Conservation (phyloP, 2,113 vertebrate species). For the Trogon melanurus region DNA sequence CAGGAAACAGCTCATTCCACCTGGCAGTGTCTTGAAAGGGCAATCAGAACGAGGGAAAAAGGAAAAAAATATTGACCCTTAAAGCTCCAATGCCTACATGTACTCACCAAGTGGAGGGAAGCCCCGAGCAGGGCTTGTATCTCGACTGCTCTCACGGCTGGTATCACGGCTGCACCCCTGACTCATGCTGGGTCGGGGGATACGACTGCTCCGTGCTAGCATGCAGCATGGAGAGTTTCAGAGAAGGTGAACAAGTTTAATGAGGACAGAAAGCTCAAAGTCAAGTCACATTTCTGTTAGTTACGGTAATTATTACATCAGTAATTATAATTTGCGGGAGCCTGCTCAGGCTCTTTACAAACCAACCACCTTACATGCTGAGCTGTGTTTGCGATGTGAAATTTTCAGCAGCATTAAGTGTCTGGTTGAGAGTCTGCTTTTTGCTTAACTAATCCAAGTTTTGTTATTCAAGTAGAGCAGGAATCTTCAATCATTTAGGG, state of each 20-base stretch:
- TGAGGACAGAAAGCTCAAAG: conserved; percentile 86
- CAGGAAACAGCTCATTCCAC: conserved; percentile 69
- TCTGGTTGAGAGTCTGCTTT: conserved; percentile 14
- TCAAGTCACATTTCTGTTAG: conserved; percentile 79
- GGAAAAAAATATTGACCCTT: conserved; percentile 50
- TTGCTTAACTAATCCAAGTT: conserved; percentile 36
- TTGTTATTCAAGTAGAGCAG: conserved; percentile 46
- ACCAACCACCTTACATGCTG: conserved; percentile 17
- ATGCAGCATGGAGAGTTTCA: conserved; percentile 95
- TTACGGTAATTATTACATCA: conserved; percentile 74
- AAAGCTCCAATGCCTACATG: conserved; percentile 70
- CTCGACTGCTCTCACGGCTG: conserved; percentile 99
- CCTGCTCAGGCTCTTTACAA: conserved; percentile 24
- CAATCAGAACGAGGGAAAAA: conserved; percentile 41
- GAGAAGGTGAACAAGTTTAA: conserved; percentile 95
- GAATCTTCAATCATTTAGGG: conserved; percentile 36
- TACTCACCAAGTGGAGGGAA: conserved; percentile 98
- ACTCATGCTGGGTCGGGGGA: conserved; percentile 99
- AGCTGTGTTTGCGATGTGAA: conserved; percentile 11
- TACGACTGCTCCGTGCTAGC: conserved; percentile 99
- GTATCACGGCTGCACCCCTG: conserved; percentile 99
- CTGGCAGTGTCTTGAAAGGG: conserved; percentile 57
- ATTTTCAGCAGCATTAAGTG: neutral
- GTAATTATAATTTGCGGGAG: conserved; percentile 55
- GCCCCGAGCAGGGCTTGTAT: conserved; percentile 98